Evolutionary conservation across 2,113 vertebrate species (phyloP), one percentile per base, ranked within the genome.

Genomic region (Leptocoma aspasia): DNA sequence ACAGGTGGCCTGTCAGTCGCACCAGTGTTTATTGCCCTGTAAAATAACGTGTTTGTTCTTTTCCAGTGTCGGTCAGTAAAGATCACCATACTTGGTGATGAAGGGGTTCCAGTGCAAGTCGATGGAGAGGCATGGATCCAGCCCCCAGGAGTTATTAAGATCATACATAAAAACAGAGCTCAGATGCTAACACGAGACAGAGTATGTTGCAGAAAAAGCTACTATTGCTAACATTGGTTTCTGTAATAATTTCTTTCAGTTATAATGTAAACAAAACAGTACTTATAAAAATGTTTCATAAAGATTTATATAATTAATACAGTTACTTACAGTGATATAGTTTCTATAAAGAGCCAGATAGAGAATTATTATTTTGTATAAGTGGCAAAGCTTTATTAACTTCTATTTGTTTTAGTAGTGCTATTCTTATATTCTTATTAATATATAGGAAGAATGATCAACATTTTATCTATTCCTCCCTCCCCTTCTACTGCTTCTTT

Each of bases 121-220:
- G 99, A 99, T 66, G 99, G 99, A 7, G 99, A 99, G 95, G 99
- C 99, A 9, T 99, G 99, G 99, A 99, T 99, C 88, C 99, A 99
- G 87, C 99, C 99, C 41, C 99, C 99, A 0, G 99, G 99, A 37
- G 98, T 99, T 92, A 99, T 99, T 97, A 99, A 99, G 98, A 99
- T 99, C 80, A 98, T 99, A 82, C 99, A 99, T 97, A 99, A 99
- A 97, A 99, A 99, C 97, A 97, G 99, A 95, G 99, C 99, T 59
- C 99, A 99, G 98, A 99, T 99, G 99, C 97, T 99, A 81, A 99
- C 99, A 28, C 98, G 99, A 97, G 99, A 99, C 98, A 98, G 99
- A 96, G 99, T 99, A 98, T 89, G 99, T 97, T 71, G 50, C 63
- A 86, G 49, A 76, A 52, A 89, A 39, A 66, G 64, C 78, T 68